Percentiles rank a stretch among this genome's conserved stretches.
Evolutionary conservation across 1,140 invertebrate genomes (phyloP).

Genomic region (Anoplophora glabripennis): DNA sequence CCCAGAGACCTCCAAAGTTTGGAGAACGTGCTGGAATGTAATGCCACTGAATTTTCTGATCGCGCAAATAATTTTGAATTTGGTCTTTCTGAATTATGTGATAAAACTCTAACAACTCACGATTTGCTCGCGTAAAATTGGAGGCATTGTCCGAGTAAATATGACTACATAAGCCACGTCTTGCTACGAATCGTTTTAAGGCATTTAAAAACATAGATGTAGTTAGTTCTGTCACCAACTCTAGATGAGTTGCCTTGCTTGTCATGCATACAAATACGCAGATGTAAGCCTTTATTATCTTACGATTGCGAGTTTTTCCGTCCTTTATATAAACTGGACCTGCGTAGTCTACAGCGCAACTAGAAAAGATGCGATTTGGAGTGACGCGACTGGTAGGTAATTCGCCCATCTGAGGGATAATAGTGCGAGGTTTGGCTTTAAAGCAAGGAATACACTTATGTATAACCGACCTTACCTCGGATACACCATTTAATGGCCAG

Average conservation of each 20-base stretch:
- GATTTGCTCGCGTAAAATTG: constrained; percentile 33
- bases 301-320: neutral
- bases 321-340: constrained; percentile 37
- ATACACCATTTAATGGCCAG: constrained; percentile 21
- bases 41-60: neutral
- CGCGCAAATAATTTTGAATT: neutral
- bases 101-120: neutral
- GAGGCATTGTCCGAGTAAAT: constrained; percentile 38
- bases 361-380: constrained; percentile 28
- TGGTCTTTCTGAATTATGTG: neutral
- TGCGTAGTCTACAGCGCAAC: constrained; percentile 41
- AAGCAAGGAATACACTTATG: constrained; percentile 15
- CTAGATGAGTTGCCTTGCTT: constrained; percentile 39
- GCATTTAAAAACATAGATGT: constrained; percentile 37
- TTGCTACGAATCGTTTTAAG: constrained; percentile 38
- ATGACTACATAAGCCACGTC: constrained; percentile 25
- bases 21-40: constrained; percentile 5
- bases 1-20: neutral
- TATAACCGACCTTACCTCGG: constrained; percentile 10
- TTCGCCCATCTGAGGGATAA: constrained; percentile 40
- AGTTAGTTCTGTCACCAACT: constrained; percentile 25
- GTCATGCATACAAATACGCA: constrained; percentile 45
- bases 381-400: constrained; percentile 38
- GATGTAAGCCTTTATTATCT: constrained; percentile 27
- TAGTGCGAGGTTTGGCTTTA: neutral